These are phyloP conservation scores for Glaucomys volans DNA, from an alignment of 2,113 vertebrate genomes.

Conservation along the genomic window DNA sequence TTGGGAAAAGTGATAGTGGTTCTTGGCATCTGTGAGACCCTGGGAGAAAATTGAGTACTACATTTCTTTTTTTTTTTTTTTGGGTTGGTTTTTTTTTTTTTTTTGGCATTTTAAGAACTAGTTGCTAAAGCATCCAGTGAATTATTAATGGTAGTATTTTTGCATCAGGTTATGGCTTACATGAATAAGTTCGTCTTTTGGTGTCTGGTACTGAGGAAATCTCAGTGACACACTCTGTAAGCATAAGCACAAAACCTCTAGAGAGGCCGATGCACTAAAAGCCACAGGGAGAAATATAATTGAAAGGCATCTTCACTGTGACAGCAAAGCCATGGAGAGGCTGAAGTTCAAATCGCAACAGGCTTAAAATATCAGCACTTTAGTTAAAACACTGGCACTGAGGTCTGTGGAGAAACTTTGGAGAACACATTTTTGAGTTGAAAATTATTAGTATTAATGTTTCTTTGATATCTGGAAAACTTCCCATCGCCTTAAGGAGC, in stretches of 20 bases:
- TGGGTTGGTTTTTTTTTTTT: neutral
- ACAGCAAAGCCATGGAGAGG: slow-evolving; percentile 8
- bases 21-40: neutral
- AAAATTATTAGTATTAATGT: neutral
- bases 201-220: slow-evolving; percentile 34
- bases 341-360: slow-evolving; percentile 50
- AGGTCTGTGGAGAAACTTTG: neutral
- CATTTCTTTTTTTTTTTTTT: neutral
- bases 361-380: slow-evolving; percentile 53
- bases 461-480: neutral
- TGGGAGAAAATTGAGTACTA: neutral
- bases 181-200: slow-evolving; percentile 15
- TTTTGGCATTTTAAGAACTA: neutral
- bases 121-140: neutral
- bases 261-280: slow-evolving; percentile 26
- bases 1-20: neutral
- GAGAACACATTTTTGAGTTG: slow-evolving; percentile 1
- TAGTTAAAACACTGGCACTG: neutral
- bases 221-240: slow-evolving; percentile 22
- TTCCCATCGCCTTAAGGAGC: neutral
- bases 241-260: slow-evolving; percentile 31
- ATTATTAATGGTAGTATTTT: slow-evolving; percentile 36
- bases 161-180: slow-evolving; percentile 22
- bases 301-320: slow-evolving; percentile 3
- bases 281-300: slow-evolving; percentile 61